These are phyloP conservation scores for Oriolus oriolus DNA, from an alignment of 2,113 vertebrate genomes.

Conservation along the genomic window DNA sequence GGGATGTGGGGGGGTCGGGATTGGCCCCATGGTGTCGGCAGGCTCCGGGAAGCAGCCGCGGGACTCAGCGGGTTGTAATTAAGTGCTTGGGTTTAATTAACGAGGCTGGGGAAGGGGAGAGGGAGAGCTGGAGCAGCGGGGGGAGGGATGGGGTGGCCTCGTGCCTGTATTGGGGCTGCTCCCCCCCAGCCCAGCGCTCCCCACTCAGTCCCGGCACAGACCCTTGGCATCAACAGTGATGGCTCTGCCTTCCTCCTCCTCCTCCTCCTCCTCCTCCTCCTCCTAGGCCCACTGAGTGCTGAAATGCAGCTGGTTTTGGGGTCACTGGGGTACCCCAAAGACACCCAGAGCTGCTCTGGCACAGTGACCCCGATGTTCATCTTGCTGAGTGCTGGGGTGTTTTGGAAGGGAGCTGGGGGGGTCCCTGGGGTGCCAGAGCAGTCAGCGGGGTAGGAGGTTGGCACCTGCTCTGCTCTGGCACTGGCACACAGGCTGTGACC, in stretches of 20 bases:
- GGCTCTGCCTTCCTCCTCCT: background rate
- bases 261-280: background rate
- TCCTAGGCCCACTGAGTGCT: accelerated
- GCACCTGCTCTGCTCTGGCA: accelerated
- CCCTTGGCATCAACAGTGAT: background rate
- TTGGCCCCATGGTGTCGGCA: background rate
- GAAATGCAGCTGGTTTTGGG: background rate
- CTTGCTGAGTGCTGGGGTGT: background rate
- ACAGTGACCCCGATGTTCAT: accelerated
- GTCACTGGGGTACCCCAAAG: background rate
- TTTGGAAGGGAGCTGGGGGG: background rate
- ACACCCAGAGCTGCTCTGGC: background rate
- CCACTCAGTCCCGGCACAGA: background rate
- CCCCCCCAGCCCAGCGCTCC: background rate
- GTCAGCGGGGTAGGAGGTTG: accelerated
- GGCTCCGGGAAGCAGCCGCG: background rate
- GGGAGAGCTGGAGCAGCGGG: background rate
- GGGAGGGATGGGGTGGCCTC: background rate
- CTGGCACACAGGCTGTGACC: background rate
- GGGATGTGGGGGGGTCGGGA: background rate
- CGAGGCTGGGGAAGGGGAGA: background rate
- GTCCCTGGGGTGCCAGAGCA: background rate
- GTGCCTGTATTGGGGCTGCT: background rate
- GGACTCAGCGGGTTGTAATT: background rate
- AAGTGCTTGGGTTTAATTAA: background rate